phyloP scores from a whole-genome alignment of 1,140 invertebrate species.

The Drosophila teissieri region DNA sequence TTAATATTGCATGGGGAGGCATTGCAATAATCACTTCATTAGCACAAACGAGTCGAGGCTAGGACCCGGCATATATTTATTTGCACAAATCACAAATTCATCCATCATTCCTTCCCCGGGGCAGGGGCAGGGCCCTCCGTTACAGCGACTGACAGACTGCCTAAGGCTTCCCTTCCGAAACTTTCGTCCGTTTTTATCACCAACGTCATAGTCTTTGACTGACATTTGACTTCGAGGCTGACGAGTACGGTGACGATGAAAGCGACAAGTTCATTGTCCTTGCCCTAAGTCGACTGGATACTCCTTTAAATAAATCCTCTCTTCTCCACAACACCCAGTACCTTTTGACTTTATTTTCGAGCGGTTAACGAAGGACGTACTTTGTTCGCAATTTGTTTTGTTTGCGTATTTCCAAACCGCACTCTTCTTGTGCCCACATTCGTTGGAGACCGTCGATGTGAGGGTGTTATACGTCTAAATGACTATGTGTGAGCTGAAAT shows the following conservation, averaged over 20 bases:
- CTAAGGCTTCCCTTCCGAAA: conserved; percentile 31
- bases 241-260: conserved; percentile 73
- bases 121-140: conserved; percentile 37
- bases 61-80: conserved; percentile 64
- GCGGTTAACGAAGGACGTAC: conserved; percentile 63
- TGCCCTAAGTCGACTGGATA: conserved; percentile 55
- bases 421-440: conserved; percentile 35
- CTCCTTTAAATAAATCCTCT: conserved; percentile 72
- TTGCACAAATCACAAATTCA: conserved; percentile 82
- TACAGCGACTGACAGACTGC: conserved; percentile 61
- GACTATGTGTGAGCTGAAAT: conserved; percentile 7
- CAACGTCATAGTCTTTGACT: conserved; percentile 68
- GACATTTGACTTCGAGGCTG: conserved; percentile 79
- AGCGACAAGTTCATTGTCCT: conserved; percentile 82
- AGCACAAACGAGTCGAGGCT: conserved; percentile 34
- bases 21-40: conserved; percentile 83
- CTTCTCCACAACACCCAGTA: conserved; percentile 34
- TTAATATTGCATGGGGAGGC: conserved; percentile 69
- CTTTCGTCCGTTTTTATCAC: conserved; percentile 52
- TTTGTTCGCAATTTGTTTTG: conserved; percentile 83
- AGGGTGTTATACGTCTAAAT: conserved; percentile 19
- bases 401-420: conserved; percentile 69
- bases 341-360: conserved; percentile 1
- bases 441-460: conserved; percentile 3
- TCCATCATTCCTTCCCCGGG: conserved; percentile 76